These are phyloP conservation scores for Chloroceryle amazona DNA, from an alignment of 2,797 vertebrate genomes.

Conservation along the genomic window DNA sequence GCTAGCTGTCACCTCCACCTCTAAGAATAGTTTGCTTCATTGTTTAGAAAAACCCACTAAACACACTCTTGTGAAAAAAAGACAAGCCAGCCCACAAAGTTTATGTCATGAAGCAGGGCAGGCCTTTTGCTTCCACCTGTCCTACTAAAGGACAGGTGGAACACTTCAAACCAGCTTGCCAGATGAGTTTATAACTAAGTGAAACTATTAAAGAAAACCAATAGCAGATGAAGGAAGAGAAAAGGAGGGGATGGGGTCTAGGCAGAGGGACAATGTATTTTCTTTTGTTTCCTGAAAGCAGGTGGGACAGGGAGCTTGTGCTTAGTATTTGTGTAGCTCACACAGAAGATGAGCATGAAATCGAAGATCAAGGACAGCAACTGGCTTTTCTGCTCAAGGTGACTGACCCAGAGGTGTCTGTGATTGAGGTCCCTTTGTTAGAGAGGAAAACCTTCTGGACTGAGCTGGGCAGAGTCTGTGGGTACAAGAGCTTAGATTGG, in stretches of 20 bases:
- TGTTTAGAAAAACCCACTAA: neutral
- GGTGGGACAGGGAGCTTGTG: neutral
- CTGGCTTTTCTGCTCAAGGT: neutral
- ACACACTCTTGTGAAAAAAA: fast-evolving
- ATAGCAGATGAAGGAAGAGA: neutral
- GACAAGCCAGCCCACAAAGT: neutral
- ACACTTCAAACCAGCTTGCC: neutral
- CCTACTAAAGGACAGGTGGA: neutral
- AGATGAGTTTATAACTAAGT: neutral
- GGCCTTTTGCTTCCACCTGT: neutral
- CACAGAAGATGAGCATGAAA: neutral
- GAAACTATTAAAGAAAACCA: neutral
- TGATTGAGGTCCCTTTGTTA: neutral
- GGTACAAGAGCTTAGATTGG: neutral
- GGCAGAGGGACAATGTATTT: neutral
- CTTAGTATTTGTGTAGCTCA: neutral
- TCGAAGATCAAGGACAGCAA: neutral
- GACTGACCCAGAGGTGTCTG: neutral
- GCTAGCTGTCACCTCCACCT: neutral
- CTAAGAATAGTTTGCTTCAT: neutral
- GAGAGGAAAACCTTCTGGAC: neutral
- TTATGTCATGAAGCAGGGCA: neutral
- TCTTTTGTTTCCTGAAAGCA: neutral
- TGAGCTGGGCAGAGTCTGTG: neutral
- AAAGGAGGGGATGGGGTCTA: neutral